phyloP scores from a whole-genome alignment of 1,140 invertebrate species.

The Semibalanus balanoides region DNA sequence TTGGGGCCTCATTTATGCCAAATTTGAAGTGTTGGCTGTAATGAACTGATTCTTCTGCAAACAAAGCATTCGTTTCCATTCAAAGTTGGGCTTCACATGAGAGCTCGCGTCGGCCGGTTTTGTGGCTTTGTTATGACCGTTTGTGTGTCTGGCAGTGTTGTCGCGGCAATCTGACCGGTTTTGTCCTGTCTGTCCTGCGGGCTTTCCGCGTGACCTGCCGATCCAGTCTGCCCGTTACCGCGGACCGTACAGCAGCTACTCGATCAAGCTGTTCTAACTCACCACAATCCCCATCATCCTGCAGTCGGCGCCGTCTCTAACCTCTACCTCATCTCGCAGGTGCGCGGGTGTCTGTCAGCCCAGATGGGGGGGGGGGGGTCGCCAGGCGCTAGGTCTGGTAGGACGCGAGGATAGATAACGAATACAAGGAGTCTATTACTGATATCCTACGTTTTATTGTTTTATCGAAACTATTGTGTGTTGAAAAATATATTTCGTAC shows the following conservation, averaged over 20 bases:
- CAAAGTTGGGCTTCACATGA: too few species aligned
- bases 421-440: not conserved
- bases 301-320: constrained; percentile 96
- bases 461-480: not conserved
- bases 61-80: too few species aligned
- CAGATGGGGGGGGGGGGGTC: not conserved
- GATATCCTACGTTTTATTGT: not conserved
- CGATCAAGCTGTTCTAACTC: constrained; percentile 99
- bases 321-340: constrained; percentile 95
- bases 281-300: constrained; percentile 99
- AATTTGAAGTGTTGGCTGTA: too few species aligned
- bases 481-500: too few species aligned
- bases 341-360: constrained; percentile 38
- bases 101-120: too few species aligned
- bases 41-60: too few species aligned
- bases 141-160: too few species aligned
- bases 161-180: too few species aligned
- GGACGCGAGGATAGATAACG: too few species aligned
- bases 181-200: constrained; percentile 34
- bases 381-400: constrained; percentile 35
- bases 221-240: constrained; percentile 98
- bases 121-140: too few species aligned
- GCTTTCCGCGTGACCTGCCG: constrained; percentile 97
- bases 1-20: too few species aligned
- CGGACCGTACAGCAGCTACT: constrained; percentile 97